These are phyloP conservation scores for Catocala nupta DNA, from an alignment of 2,888 invertebrate genomes.

Conservation along the genomic window DNA sequence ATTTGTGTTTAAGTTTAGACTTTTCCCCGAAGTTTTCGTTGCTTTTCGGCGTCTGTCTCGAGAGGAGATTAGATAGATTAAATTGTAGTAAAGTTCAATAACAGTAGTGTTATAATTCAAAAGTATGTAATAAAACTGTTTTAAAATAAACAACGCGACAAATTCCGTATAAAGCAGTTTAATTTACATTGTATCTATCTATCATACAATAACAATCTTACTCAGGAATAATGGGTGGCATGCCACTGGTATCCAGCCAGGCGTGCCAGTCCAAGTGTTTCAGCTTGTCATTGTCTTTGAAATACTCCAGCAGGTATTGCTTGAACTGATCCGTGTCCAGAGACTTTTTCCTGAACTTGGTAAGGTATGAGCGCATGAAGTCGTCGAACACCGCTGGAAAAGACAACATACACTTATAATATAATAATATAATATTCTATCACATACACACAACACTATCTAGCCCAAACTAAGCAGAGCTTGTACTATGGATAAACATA, in stretches of 20 bases:
- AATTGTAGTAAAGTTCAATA: no score
- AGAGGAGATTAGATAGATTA: no score
- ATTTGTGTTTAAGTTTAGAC: no score
- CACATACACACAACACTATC: no score
- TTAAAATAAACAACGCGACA: no score
- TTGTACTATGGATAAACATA: no score
- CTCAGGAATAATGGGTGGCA: conserved; percentile 95
- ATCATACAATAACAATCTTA: conserved; percentile 73
- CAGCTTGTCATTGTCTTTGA: conserved; percentile 87
- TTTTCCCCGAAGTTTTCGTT: no score
- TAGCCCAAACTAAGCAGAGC: no score
- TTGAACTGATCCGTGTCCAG: conserved; percentile 95
- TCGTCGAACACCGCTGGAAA: conserved; percentile 90
- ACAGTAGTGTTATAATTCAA: no score
- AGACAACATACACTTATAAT: background rate
- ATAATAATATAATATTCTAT: no score
- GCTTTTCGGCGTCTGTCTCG: no score
- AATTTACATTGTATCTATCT: background rate
- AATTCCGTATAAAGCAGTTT: background rate
- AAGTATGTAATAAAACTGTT: no score
- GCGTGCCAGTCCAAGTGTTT: conserved; percentile 93
- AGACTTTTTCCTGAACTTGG: conserved; percentile 93
- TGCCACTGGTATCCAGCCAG: conserved; percentile 94
- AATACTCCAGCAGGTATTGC: conserved; percentile 90
- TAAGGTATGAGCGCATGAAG: conserved; percentile 93